phyloP scores from a whole-genome alignment of 2,888 invertebrate species.

The Drosophila setosimentum region DNA sequence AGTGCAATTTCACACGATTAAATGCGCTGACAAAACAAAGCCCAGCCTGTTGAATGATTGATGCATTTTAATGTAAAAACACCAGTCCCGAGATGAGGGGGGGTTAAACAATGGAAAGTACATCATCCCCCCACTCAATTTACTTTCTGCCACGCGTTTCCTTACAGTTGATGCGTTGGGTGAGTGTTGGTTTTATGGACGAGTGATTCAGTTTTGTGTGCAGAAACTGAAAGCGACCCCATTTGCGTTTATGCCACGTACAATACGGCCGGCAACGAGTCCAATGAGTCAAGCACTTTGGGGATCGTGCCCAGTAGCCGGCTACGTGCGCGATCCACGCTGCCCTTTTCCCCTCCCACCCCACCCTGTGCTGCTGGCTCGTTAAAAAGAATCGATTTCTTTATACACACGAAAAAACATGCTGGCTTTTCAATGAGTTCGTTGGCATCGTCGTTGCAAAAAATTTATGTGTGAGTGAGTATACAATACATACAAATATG shows the following conservation, averaged over 20 bases:
- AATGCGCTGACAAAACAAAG: slow-evolving; percentile 38
- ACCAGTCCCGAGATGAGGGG: slow-evolving; percentile 21
- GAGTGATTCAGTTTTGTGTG: slow-evolving; percentile 59
- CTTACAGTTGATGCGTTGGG: slow-evolving; percentile 26
- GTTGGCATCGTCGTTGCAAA: slow-evolving; percentile 58
- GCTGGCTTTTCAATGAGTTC: slow-evolving; percentile 52
- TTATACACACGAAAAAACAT: slow-evolving; percentile 46
- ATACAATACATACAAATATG: slow-evolving; percentile 10
- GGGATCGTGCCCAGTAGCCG: slow-evolving; percentile 63
- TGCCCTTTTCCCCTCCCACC: slow-evolving; percentile 1
- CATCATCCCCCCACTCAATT: background rate
- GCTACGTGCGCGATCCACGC: slow-evolving; percentile 47
- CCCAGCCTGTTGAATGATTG: slow-evolving; percentile 53
- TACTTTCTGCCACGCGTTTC: slow-evolving; percentile 53
- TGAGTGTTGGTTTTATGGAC: slow-evolving; percentile 33
- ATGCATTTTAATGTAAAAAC: slow-evolving; percentile 63
- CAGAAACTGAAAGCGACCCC: slow-evolving; percentile 64
- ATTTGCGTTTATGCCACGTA: slow-evolving; percentile 41
- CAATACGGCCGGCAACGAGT: slow-evolving; percentile 33
- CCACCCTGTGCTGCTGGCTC: slow-evolving; percentile 13
- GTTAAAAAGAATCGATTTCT: slow-evolving; percentile 69
- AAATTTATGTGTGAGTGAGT: slow-evolving; percentile 11
- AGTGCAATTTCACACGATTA: slow-evolving; percentile 59
- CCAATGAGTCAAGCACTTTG: slow-evolving; percentile 51
- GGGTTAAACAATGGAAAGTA: slow-evolving; percentile 45